Evolutionary conservation across 2,888 invertebrate species (phyloP), one percentile per base, ranked within the genome.

Genomic region (Sphaerophoria rueppellii): DNA sequence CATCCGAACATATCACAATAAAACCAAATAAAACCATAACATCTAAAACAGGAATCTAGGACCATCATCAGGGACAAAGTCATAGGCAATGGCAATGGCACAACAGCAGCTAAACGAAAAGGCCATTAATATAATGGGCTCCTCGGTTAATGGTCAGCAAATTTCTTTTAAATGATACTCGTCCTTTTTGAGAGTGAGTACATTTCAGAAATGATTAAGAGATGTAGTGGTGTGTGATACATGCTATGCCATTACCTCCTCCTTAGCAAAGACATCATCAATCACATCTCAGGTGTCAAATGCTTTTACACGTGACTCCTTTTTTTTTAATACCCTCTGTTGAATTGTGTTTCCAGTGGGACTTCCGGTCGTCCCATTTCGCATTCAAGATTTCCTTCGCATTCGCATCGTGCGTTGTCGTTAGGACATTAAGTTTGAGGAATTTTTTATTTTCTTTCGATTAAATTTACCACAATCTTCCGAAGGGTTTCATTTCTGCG

Each of bases 211-310:
- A 48, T 46, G 32, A 14, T 32, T 34, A 37, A 11, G 35, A n/a
- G 35, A 35, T 6, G 35, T 7, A 9, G 4, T 37, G 16, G 37
- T 9, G 16, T 14, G 14, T 4, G 43, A 43, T 43, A 55, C 6
- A 55, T 55, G 6, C 6, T 7, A 34, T 16, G 6, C 6, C 16
- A 34, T 16, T 34, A 0, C 34, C 34, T 34, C 32, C 11, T 32
- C 43, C 43, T 37, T 61, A 32, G 5, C 40, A 43, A 52, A 32
- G 6, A 43, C 40, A 55, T 63, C 77, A 77, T 77, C 71, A 77
- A 77, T 77, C 77, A 77, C 77, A 63, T 77, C 70, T 57, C 48
- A 71, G 77, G 71, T 77, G 77, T 63, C 71, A 77, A 77, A 63
- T 43, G 61, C 43, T 63, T 57, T 77, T 77, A 70, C 70, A 77